Evolutionary conservation across 2,797 vertebrate genomes (phyloP).

Genomic region (Oreochromis mossambicus): DNA sequence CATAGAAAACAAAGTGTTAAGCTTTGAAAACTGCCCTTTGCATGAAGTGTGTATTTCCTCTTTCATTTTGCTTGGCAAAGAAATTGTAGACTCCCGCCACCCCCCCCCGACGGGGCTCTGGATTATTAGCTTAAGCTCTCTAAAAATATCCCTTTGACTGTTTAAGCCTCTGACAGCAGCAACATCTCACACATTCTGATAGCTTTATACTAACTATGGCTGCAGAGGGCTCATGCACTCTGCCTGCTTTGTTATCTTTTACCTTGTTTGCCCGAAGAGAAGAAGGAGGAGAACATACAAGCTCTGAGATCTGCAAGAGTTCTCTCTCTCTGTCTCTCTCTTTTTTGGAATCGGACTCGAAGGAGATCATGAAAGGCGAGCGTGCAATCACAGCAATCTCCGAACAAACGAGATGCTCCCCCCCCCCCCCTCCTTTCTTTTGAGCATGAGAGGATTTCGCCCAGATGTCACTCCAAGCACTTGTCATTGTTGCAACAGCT

Average conservation of each 20-base stretch:
- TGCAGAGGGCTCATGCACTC: slow-evolving; percentile 57
- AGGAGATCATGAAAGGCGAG: slow-evolving; percentile 52
- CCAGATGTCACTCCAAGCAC: slow-evolving; percentile 69
- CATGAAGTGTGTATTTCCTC: slow-evolving; percentile 51
- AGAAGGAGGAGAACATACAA: slow-evolving; percentile 31
- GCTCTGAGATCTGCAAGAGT: slow-evolving; percentile 26
- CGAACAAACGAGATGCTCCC: slow-evolving; percentile 55
- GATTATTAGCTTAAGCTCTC: slow-evolving; percentile 80
- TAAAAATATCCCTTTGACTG: slow-evolving; percentile 79
- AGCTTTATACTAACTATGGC: slow-evolving; percentile 67
- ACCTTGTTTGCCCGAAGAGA: slow-evolving; percentile 60
- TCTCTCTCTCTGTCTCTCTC: slow-evolving; percentile 5
- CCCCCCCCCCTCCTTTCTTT: not conserved
- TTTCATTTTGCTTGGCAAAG: slow-evolving; percentile 62
- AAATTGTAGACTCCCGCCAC: slow-evolving; percentile 42
- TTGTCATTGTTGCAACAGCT: slow-evolving; percentile 71
- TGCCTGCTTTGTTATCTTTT: slow-evolving; percentile 63
- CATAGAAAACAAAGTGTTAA: slow-evolving; percentile 41
- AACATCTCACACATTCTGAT: slow-evolving; percentile 74
- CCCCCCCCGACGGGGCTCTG: slow-evolving; percentile 53
- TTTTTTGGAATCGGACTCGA: slow-evolving; percentile 15
- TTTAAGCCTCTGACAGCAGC: slow-evolving; percentile 74
- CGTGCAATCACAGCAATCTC: slow-evolving; percentile 58
- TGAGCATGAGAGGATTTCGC: slow-evolving; percentile 46
- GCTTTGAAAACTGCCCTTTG: slow-evolving; percentile 53